Evolutionary conservation across 37 sponge, comb jelly and placozoan species (phyloP), one percentile per base, ranked within the genome.

Genomic region (Lycopodina hypogea): DNA sequence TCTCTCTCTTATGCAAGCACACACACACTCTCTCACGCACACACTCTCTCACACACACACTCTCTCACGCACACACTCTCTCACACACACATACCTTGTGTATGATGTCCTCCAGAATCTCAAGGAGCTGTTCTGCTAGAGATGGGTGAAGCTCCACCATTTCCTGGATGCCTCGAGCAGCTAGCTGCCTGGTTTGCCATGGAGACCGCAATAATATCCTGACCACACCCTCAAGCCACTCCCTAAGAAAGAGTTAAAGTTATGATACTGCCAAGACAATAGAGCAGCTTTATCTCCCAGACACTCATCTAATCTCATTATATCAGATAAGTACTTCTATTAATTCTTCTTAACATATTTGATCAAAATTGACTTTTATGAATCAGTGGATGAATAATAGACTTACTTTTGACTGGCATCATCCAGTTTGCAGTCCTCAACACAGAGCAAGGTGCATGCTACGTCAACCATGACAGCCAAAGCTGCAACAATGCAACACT

Each of bases 201-300:
- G 76, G 36, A 4, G 38, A 39, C 2, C 24, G 42, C 53, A 75
- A 14, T 59, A 79, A 26, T 39, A 76, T 60, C 30, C 41, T 17
- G 23, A 87, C 81, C 32, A 75, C 51, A 36, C 36, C 87, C 14
- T 17, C 30, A 60, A 87, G 34, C 87, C 87, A 87, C 32, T 75
- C 76, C 38, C 87, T 87, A 56, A 62, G 32, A 21, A 58, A 26
- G 72, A 29, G 30, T 23, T 12, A 6, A 2, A 74, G 12, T 1
- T n/a, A n/a, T n/a, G n/a, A n/a, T n/a, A n/a, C n/a, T n/a, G n/a
- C n/a, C n/a, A n/a, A n/a, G n/a, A n/a, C n/a, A n/a, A n/a, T n/a
- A n/a, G n/a, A n/a, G n/a, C n/a, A n/a, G n/a, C n/a, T n/a, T n/a
- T n/a, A n/a, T n/a, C n/a, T n/a, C n/a, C n/a, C n/a, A n/a, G n/a